These are phyloP conservation scores for Hyles lineata DNA, from an alignment of 2,888 invertebrate genomes.

Conservation along the genomic window DNA sequence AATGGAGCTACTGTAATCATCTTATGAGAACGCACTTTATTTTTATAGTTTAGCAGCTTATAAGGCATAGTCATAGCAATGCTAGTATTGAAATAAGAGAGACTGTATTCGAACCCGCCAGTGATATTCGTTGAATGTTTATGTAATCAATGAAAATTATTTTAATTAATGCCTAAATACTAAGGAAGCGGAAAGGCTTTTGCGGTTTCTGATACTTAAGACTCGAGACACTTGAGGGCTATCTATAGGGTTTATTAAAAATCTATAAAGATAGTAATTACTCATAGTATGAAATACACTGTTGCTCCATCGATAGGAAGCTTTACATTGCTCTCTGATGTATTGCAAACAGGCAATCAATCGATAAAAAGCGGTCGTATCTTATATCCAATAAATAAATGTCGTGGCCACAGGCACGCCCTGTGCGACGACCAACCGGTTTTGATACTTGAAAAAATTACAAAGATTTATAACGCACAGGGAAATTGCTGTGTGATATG, in stretches of 20 bases:
- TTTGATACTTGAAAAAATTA: constrained; percentile 23
- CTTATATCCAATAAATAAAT: constrained; percentile 13
- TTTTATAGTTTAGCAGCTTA: not conserved
- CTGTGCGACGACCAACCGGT: not conserved
- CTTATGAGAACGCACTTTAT: constrained; percentile 1
- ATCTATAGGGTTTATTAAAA: too few species aligned
- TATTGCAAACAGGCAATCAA: constrained; percentile 16
- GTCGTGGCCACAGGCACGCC: constrained; percentile 5
- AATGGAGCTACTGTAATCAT: constrained; percentile 22
- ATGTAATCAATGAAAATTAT: too few species aligned
- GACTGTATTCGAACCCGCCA: too few species aligned
- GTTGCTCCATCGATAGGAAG: not conserved
- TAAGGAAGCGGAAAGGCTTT: too few species aligned
- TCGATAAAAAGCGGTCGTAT: constrained; percentile 22
- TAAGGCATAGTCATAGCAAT: not conserved
- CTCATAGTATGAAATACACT: not conserved
- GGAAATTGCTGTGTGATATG: constrained; percentile 16
- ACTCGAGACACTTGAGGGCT: too few species aligned
- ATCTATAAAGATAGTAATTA: not conserved
- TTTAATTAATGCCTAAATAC: too few species aligned
- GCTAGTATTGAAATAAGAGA: too few species aligned
- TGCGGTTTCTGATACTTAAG: too few species aligned
- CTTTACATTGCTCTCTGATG: constrained; percentile 5
- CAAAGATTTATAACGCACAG: constrained; percentile 13
- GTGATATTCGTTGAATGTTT: too few species aligned